Base-by-base conservation (phyloP, 2,888 invertebrate genomes). In the Lepidocyrtoides sp. region DNA sequence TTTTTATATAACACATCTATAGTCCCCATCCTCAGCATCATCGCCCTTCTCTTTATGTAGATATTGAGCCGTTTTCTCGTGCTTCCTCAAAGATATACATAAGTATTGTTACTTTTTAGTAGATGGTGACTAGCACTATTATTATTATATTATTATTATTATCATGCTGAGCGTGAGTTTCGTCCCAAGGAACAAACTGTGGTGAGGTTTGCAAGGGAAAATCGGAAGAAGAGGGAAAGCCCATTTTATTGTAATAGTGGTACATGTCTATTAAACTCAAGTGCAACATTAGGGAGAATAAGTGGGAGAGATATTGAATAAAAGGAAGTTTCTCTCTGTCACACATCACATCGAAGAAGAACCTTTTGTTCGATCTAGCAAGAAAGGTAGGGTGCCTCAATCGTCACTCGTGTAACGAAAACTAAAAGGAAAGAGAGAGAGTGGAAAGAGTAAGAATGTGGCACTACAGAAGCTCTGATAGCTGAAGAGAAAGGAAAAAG, bases 221-320 rank as follows among this genome's bases (percentile, higher is more conserved):
- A 44, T 17, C 10, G 44, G 41, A 57, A 69, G 26, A 51, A 69
- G 72, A 72, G 85, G 69, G 79, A 63, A 41, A 86, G 69, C 85
- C 63, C 79, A 85, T 91, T 90, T 85, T 41, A 51, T 79, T 51
- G 85, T 79, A 91, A 91, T 86, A 69, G 90, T 84, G 60, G 77
- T 60, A 84, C 85, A 83, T 90, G 86, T 75, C 91, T 91, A 91
- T 91, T 91, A 91, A 91, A 82, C 86, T 91, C 57, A 91, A 91
- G 91, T 91, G 69, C 72, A 86, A 69, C 91, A 91, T 91, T 91
- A 91, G 81, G 85, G 75, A 77, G 85, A 90, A 69, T 84, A 90
- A 90, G 81, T 41, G 84, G 84, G 79, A 90, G 79, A 90, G 90
- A 90, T 81, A 84, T 84, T 82, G 89, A 90, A 90, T 90, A 90